Conservation (phyloP, 2,797 vertebrate species). For the Leucoraja ocellata region DNA sequence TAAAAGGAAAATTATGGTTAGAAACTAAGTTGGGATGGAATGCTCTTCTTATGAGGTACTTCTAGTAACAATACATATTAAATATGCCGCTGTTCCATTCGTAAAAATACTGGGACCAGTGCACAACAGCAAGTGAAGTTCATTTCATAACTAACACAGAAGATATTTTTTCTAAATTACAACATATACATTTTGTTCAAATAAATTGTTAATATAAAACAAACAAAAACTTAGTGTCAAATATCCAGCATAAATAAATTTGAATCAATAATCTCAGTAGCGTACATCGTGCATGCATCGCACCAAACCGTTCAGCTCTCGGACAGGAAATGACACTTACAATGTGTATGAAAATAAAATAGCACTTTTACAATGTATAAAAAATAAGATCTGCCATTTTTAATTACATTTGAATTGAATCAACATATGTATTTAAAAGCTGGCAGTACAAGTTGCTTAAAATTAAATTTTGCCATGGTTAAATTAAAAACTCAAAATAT, state of each 20-base stretch:
- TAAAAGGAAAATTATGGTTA: background rate
- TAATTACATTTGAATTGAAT: constrained; percentile 14
- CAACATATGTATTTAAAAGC: constrained; percentile 5
- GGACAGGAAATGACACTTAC: background rate
- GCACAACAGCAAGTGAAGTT: background rate
- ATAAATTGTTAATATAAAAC: background rate
- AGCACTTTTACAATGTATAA: constrained; percentile 28
- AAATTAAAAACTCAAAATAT: constrained; percentile 60
- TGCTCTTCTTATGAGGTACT: constrained; percentile 21
- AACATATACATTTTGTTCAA: constrained; percentile 20
- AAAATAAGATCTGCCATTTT: constrained; percentile 27
- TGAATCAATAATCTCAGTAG: background rate
- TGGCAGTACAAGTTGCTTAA: background rate
- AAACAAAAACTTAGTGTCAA: background rate
- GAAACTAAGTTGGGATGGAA: background rate
- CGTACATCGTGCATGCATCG: background rate
- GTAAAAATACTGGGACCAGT: background rate
- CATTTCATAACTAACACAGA: background rate
- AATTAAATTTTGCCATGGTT: background rate
- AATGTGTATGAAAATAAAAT: constrained; percentile 32
- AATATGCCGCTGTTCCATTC: background rate
- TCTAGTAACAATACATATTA: constrained; percentile 10
- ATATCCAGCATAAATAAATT: background rate
- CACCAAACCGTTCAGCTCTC: background rate
- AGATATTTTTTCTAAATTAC: background rate